Conservation (phyloP, 1,140 invertebrate genomes). For the Chironomus striatipennis region DNA sequence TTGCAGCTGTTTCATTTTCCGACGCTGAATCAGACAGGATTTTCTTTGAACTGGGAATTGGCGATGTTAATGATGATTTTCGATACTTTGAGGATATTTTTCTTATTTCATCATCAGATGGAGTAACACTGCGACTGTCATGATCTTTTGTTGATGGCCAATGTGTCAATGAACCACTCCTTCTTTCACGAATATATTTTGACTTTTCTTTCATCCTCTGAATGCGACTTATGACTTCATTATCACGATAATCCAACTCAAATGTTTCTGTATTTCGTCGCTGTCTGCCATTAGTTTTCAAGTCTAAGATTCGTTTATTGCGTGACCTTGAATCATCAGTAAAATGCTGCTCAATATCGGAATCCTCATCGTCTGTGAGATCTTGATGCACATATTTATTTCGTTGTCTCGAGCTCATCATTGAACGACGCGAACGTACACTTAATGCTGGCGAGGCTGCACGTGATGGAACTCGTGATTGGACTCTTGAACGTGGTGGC, state of each 20-base stretch:
- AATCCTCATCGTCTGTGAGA: conserved; percentile 46
- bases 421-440: conserved; percentile 54
- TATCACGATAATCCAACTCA: conserved; percentile 19
- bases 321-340: conserved; percentile 41
- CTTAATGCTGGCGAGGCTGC: conserved; percentile 60
- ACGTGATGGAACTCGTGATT: conserved; percentile 46
- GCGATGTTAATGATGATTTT: not conserved
- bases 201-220: conserved; percentile 18
- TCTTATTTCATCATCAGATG: conserved; percentile 1
- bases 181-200: conserved; percentile 6
- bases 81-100: not conserved
- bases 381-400: conserved; percentile 42
- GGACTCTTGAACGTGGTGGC: conserved; percentile 40
- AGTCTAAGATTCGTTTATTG: not conserved
- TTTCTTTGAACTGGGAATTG: not conserved
- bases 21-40: conserved; percentile 25
- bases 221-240: conserved; percentile 3
- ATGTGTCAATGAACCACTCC: conserved; percentile 6
- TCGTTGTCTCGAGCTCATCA: conserved; percentile 38
- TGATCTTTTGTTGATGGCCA: not conserved
- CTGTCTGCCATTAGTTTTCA: not conserved
- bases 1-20: conserved; percentile 26
- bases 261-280: not conserved
- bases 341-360: conserved; percentile 41
- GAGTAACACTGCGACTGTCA: not conserved